Conservation (phyloP, 2,797 vertebrate species). For the Ctenochaetus hawaiiensis region DNA sequence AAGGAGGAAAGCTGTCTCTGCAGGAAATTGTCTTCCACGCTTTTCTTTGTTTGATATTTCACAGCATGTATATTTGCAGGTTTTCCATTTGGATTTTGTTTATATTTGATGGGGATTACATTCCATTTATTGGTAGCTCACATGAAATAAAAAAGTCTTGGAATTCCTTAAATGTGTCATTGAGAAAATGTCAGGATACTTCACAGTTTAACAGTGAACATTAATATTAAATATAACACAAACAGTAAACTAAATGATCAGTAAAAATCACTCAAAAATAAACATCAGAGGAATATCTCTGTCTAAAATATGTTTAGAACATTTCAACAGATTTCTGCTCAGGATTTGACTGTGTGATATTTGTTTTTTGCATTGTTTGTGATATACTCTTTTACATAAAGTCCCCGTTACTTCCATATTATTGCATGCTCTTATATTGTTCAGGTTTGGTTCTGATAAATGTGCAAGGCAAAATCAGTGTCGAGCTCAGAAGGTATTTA, state of each 20-base stretch:
- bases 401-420: conserved; percentile 6
- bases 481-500: background rate
- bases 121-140: background rate
- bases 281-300: background rate
- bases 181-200: background rate
- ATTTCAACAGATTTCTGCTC: background rate
- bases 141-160: background rate
- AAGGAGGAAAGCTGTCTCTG: background rate
- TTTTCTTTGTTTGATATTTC: conserved; percentile 20
- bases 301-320: background rate
- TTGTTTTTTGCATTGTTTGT: conserved; percentile 8
- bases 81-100: conserved; percentile 12
- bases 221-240: background rate
- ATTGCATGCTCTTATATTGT: background rate
- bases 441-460: background rate
- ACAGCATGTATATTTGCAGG: conserved; percentile 33
- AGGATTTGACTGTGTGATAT: background rate
- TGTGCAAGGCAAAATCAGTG: background rate
- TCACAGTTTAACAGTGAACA: background rate
- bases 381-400: conserved; percentile 40
- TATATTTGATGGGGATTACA: conserved; percentile 15
- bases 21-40: background rate
- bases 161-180: background rate
- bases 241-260: background rate
- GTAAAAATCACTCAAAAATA: background rate